phyloP scores from a whole-genome alignment of 2,797 vertebrate species.

The Netta rufina region DNA sequence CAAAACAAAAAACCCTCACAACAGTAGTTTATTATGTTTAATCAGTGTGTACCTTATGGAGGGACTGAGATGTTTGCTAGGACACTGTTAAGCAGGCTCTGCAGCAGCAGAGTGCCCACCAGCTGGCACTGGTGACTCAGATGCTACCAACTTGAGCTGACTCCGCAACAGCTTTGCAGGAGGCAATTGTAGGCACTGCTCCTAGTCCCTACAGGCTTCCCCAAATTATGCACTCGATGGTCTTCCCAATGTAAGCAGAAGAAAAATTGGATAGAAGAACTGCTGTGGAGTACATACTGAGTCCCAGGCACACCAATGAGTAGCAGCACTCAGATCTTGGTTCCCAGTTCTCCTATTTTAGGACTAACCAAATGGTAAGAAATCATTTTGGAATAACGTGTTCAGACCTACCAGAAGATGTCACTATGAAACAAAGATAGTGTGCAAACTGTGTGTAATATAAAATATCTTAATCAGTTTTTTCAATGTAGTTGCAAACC shows the following conservation, averaged over 20 bases:
- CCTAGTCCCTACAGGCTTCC: background rate
- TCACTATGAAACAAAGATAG: conserved; percentile 17
- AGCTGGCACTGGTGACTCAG: background rate
- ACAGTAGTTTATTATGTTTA: background rate
- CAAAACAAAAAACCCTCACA: background rate
- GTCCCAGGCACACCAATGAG: background rate
- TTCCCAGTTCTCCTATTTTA: background rate
- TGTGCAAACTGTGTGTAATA: background rate
- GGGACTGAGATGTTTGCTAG: background rate
- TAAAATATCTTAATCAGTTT: background rate
- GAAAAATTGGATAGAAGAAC: background rate
- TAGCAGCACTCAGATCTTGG: background rate
- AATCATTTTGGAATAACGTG: background rate
- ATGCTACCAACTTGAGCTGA: rapidly evolving
- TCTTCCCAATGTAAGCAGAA: background rate
- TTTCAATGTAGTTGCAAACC: background rate
- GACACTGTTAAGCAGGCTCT: background rate
- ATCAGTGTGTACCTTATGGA: background rate
- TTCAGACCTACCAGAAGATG: conserved; percentile 49
- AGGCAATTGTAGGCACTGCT: background rate
- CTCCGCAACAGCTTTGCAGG: background rate
- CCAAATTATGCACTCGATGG: background rate
- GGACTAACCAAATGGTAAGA: background rate
- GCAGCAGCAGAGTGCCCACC: background rate
- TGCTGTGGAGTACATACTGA: background rate